Base-by-base conservation (phyloP, 2,113 vertebrate genomes). In the Sigmodon hispidus region DNA sequence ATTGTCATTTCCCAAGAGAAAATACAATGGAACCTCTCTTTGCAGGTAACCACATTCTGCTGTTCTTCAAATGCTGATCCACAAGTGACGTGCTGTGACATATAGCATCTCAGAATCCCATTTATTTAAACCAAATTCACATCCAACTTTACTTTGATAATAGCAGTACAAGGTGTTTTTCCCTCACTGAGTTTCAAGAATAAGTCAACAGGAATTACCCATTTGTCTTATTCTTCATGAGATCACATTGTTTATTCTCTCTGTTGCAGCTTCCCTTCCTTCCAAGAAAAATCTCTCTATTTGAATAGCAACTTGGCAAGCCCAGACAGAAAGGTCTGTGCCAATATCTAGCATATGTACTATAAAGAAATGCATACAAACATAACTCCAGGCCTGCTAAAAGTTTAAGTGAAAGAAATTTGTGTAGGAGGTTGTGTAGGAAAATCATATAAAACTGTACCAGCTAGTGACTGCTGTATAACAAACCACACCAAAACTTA, bases 241-340 rank as follows among this genome's bases (percentile, higher is more conserved):
- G 43, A 65, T 59, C 15, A 72, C n/a, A n/a, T 70, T 36, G 16
- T 83, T 95, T 92, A 65, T 61, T 59, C 8, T 94, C 40, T 83
- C 6, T 52, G 36, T 7, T 86, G 17, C 69, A 81, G 15, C 5
- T 87, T 86, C 19, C 45, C 34, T 72, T 7, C 34, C 87, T 94
- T 83, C 63, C 29, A 97, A 90, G 76, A 81, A 86, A n/a, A 93
- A 89, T 12, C 45, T 87, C 26, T 90, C 43, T 12, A 83, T 92
- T 26, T 87, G 79, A 84, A 55, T n/a, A 40, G 48, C n/a, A 50
- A 67, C 52, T 84, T 83, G 67, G 75, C 40, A 67, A 72, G 63
- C 34, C 40, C 31, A 87, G 75, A 48, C 15, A 70, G 55, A 83
- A 94, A 87, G 17, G 63, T 83, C 81, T 90, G 86, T 50, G 73